Percentiles rank a stretch among this genome's conserved stretches.
These are phyloP conservation scores for Notodonta dromedarius DNA, from an alignment of 2,888 invertebrate species.

Conservation along the genomic window DNA sequence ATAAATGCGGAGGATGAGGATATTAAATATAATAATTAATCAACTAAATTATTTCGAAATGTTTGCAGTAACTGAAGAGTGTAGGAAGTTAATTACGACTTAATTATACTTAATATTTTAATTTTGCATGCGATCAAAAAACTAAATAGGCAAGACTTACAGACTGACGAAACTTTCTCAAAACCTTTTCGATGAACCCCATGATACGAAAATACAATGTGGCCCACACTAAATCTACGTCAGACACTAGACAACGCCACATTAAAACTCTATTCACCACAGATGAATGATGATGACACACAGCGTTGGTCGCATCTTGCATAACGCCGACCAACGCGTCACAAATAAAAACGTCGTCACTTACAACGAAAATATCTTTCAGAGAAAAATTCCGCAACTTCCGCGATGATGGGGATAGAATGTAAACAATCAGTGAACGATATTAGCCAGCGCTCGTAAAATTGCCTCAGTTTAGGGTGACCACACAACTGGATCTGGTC, in stretches of 20 bases:
- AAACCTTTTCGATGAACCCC: slow-evolving; percentile 57
- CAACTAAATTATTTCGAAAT: no score
- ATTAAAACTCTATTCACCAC: slow-evolving; percentile 17
- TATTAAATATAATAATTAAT: no score
- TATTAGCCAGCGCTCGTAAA: slow-evolving; percentile 37
- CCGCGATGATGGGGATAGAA: slow-evolving; percentile 41
- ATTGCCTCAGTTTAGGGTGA: neutral
- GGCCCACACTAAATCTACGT: slow-evolving; percentile 32
- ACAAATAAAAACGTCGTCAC: slow-evolving; percentile 44
- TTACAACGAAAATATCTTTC: slow-evolving; percentile 50
- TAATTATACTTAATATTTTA: no score
- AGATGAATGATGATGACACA: slow-evolving; percentile 30
- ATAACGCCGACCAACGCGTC: slow-evolving; percentile 50
- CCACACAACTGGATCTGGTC: no score
- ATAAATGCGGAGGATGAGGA: no score
- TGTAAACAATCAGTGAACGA: slow-evolving; percentile 52
- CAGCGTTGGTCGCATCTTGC: slow-evolving; percentile 53
- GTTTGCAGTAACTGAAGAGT: no score
- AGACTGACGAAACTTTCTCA: slow-evolving; percentile 48
- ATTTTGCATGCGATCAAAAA: no score
- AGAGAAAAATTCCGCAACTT: slow-evolving; percentile 58
- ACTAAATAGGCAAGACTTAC: neutral
- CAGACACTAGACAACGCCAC: slow-evolving; percentile 24
- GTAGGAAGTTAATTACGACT: no score
- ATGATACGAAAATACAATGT: slow-evolving; percentile 38